phyloP scores from a whole-genome alignment of 2,888 invertebrate genomes.

The Patella depressa region DNA sequence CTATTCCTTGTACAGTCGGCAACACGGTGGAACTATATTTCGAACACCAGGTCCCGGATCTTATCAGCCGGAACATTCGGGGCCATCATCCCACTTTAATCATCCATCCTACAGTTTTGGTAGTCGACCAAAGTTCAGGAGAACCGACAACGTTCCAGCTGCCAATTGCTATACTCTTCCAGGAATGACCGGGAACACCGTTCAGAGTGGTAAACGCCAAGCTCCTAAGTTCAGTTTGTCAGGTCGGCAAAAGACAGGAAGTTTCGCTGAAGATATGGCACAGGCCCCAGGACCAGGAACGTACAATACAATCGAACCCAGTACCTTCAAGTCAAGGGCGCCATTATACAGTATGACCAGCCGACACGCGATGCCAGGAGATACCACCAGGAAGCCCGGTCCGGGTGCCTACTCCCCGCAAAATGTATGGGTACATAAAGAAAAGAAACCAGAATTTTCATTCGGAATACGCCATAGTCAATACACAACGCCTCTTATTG shows the following conservation, averaged over 20 bases:
- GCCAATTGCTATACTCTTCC: conserved; percentile 67
- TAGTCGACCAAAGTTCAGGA: conserved; percentile 42
- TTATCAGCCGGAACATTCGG: conserved; percentile 52
- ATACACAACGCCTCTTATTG: conserved; percentile 64
- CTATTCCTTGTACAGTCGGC: conserved; percentile 55
- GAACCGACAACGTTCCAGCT: conserved; percentile 64
- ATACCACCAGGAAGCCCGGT: conserved; percentile 87
- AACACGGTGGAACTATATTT: conserved; percentile 39
- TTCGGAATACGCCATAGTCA: conserved; percentile 72
- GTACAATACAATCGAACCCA: conserved; percentile 79
- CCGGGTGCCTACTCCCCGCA: conserved; percentile 95
- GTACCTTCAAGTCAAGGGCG: conserved; percentile 74
- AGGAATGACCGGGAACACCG: conserved; percentile 67
- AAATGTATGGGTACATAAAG: conserved; percentile 56
- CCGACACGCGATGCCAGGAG: conserved; percentile 82
- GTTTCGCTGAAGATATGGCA: conserved; percentile 59
- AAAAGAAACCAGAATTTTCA: conserved; percentile 64
- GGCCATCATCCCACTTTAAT: conserved; percentile 52
- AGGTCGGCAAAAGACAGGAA: conserved; percentile 80
- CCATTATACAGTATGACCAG: conserved; percentile 91
- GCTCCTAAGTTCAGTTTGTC: conserved; percentile 89
- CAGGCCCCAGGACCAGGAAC: conserved; percentile 82
- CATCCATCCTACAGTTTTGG: conserved; percentile 66
- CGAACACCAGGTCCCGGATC: conserved; percentile 57
- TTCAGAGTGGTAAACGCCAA: conserved; percentile 63